Conservation (phyloP, 2,113 vertebrate species). For the Corythornis vintsioides region DNA sequence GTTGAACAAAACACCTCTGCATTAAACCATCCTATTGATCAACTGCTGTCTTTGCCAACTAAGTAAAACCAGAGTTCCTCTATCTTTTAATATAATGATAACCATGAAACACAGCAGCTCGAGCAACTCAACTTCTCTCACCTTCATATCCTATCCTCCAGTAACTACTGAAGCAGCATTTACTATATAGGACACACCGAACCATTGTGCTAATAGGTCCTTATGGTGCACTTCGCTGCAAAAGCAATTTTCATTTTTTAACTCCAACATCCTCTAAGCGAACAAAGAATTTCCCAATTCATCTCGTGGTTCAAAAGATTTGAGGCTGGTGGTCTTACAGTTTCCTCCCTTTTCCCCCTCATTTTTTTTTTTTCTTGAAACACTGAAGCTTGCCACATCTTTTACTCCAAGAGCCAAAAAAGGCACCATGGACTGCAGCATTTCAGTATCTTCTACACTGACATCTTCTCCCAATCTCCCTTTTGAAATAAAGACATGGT, state of each 20-base stretch:
- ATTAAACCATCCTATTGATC: not conserved
- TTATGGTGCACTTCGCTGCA: constrained; percentile 44
- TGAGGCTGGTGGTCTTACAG: not conserved
- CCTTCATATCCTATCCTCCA: constrained; percentile 35
- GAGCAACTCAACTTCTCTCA: constrained; percentile 38
- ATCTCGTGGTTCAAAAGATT: not conserved
- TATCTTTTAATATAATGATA: not conserved
- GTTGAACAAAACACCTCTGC: not conserved
- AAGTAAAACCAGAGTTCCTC: constrained; percentile 5
- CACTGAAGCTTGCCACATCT: not conserved
- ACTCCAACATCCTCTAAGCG: constrained; percentile 47
- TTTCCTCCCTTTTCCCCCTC: not conserved
- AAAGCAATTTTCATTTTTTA: constrained; percentile 70
- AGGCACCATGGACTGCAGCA: not conserved
- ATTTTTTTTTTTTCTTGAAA: not conserved
- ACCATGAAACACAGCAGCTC: not conserved
- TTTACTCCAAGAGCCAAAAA: not conserved
- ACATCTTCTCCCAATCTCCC: not conserved
- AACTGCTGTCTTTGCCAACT: constrained; percentile 31
- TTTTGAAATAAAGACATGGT: not conserved
- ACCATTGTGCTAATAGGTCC: constrained; percentile 59
- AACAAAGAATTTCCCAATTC: constrained; percentile 30
- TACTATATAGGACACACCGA: constrained; percentile 37
- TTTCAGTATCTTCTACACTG: not conserved
- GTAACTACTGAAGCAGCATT: constrained; percentile 63